phyloP scores from a whole-genome alignment of 1,140 invertebrate species.

The Wasmannia auropunctata region DNA sequence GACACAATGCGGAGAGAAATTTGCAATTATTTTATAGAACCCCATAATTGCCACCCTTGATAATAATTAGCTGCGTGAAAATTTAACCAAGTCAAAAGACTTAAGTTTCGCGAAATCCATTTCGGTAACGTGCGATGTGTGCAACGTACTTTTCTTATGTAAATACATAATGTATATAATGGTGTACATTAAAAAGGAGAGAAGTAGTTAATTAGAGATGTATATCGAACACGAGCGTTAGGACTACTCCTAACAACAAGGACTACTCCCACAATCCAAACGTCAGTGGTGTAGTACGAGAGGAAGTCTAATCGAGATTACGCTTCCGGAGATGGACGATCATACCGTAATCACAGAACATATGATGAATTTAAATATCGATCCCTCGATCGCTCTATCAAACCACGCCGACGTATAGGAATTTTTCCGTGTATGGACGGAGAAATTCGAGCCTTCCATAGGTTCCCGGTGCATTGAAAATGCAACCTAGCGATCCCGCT shows the following conservation, averaged over 20 bases:
- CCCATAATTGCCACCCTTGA: constrained; percentile 27
- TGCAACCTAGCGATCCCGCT: constrained; percentile 79
- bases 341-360: neutral
- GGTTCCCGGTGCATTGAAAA: constrained; percentile 76
- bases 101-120: neutral
- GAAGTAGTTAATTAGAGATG: neutral
- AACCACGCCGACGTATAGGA: constrained; percentile 24
- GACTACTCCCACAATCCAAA: too few relatives aligned
- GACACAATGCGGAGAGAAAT: constrained; percentile 51
- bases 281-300: too few relatives aligned
- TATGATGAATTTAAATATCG: constrained; percentile 67
- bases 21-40: constrained; percentile 57
- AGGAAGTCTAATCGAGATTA: constrained; percentile 24
- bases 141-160: neutral
- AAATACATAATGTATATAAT: neutral
- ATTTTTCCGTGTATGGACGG: constrained; percentile 35
- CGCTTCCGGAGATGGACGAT: constrained; percentile 59
- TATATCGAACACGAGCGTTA: neutral
- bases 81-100: neutral
- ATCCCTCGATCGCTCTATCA: constrained; percentile 14
- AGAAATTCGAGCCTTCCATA: constrained; percentile 80
- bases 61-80: constrained; percentile 25
- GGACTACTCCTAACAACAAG: too few relatives aligned
- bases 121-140: neutral
- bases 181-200: neutral